These are phyloP conservation scores for Corythornis vintsioides DNA, from an alignment of 2,113 vertebrate genomes.

Conservation along the genomic window DNA sequence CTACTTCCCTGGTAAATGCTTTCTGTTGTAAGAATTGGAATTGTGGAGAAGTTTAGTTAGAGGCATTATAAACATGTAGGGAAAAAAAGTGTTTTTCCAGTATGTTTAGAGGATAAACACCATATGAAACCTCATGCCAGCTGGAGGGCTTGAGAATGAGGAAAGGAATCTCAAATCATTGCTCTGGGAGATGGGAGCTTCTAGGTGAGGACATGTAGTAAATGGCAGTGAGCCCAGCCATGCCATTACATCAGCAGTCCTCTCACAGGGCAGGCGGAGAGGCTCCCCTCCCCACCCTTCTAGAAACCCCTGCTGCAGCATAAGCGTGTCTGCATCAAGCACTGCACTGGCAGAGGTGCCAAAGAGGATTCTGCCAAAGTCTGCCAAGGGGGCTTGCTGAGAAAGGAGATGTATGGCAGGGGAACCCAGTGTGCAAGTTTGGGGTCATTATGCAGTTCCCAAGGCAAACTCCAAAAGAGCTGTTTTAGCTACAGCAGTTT, in stretches of 20 bases:
- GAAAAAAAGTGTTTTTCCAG: background rate
- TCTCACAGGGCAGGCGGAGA: background rate
- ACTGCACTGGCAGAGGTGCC: no score
- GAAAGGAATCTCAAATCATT: background rate
- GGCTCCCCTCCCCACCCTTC: background rate
- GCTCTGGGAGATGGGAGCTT: no score
- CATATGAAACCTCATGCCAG: background rate
- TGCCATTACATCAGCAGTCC: background rate
- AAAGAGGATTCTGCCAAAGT: background rate
- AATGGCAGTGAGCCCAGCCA: background rate
- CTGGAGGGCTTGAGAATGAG: background rate
- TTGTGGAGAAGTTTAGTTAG: background rate
- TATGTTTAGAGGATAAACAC: background rate
- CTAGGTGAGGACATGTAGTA: no score
- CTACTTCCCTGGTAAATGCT: background rate
- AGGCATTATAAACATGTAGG: background rate
- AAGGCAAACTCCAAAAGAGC: no score
- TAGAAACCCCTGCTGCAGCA: background rate
- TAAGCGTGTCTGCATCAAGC: background rate
- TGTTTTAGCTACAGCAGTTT: background rate
- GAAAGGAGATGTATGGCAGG: fast-evolving
- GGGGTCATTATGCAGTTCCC: no score
- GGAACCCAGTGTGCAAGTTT: fast-evolving
- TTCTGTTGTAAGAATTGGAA: background rate
- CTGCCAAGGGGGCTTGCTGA: fast-evolving